Evolutionary conservation across 2,113 vertebrate genomes (phyloP).

Genomic region (Hemibagrus wyckioides): DNA sequence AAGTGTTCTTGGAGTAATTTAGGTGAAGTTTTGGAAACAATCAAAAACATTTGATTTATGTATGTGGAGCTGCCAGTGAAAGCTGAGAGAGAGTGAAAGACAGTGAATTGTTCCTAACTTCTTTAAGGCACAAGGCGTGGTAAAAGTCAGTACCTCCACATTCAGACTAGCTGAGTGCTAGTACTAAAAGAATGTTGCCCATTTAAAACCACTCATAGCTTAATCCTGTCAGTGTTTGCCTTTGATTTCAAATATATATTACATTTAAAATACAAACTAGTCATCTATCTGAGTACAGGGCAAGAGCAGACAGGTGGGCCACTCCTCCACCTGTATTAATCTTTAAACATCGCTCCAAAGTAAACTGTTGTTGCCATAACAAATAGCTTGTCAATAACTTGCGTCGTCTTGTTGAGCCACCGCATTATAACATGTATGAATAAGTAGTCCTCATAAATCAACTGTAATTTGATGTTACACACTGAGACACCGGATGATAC

Average conservation of each 20-base stretch:
- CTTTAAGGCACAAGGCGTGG: neutral
- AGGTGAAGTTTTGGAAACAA: neutral
- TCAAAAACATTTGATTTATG: neutral
- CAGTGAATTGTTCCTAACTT: neutral
- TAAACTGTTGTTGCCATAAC: neutral
- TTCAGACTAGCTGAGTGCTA: neutral
- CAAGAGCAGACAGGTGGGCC: constrained; percentile 15
- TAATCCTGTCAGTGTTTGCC: neutral
- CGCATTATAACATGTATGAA: neutral
- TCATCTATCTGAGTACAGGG: neutral
- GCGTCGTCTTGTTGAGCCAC: neutral
- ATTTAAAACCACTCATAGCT: too few species aligned
- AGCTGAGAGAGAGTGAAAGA: neutral
- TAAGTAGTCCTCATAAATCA: neutral
- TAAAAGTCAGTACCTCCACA: neutral
- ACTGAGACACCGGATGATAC: neutral
- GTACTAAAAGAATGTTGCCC: neutral
- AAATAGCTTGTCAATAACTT: constrained; percentile 9
- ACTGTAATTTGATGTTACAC: neutral
- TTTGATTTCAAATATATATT: neutral
- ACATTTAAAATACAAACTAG: neutral
- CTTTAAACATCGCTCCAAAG: neutral
- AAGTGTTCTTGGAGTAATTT: neutral
- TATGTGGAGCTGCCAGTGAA: neutral
- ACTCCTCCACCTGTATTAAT: neutral